phyloP scores from a whole-genome alignment of 2,888 invertebrate species.

The Andrena trimmerana region DNA sequence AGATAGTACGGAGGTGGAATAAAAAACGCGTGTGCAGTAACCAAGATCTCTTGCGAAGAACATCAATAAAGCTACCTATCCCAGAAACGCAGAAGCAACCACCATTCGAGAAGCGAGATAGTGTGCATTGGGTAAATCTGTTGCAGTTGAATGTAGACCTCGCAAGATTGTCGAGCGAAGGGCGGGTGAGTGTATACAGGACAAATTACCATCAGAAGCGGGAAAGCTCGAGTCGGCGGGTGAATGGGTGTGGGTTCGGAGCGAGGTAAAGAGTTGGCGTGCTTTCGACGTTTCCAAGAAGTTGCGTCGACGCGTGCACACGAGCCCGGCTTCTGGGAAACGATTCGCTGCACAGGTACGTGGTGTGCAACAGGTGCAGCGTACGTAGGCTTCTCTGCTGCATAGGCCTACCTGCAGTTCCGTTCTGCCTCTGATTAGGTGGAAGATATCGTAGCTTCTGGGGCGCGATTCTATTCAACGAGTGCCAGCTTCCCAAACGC shows the following conservation, averaged over 20 bases:
- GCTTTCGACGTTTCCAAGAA: constrained; percentile 5
- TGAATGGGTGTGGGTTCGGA: neutral
- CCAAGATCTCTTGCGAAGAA: neutral
- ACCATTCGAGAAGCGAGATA: neutral
- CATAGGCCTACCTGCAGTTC: constrained; percentile 53
- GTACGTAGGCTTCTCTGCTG: constrained; percentile 50
- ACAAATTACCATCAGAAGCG: neutral
- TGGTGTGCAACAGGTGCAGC: constrained; percentile 68
- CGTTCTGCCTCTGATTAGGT: constrained; percentile 56
- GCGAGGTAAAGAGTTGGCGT: neutral
- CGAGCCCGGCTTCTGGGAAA: constrained; percentile 33
- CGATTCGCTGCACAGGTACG: constrained; percentile 40
- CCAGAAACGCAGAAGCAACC: neutral
- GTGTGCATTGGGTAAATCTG: neutral
- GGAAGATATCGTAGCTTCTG: constrained; percentile 51
- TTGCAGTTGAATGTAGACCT: neutral
- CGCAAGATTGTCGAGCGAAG: neutral
- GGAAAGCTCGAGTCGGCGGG: neutral
- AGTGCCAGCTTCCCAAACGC: neutral
- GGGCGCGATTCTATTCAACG: constrained; percentile 25
- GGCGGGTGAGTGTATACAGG: neutral
- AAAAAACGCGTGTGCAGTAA: too few relatives aligned
- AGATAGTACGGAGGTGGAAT: too few relatives aligned
- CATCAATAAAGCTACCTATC: neutral
- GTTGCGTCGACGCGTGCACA: neutral